Conservation (phyloP, 2,797 vertebrate genomes). For the Trachurus trachurus region DNA sequence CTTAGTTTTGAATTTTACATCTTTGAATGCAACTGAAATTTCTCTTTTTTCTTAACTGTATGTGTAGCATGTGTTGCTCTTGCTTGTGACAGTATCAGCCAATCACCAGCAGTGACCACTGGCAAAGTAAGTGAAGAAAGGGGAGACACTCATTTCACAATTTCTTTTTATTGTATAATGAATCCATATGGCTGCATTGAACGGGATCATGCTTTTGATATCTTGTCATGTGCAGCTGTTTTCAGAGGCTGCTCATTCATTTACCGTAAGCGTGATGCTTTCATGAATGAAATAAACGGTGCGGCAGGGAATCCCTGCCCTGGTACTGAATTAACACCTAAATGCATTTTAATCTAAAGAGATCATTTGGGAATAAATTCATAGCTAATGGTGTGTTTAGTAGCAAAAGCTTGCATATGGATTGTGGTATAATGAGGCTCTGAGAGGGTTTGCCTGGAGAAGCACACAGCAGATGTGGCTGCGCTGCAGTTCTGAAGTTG, state of each 20-base stretch:
- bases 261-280: conserved; percentile 56
- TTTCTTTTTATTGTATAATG: conserved; percentile 64
- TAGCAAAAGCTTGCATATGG: conserved; percentile 44
- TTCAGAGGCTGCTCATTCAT: conserved; percentile 68
- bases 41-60: conserved; percentile 11
- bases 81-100: conserved; percentile 10
- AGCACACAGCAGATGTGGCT: conserved; percentile 8
- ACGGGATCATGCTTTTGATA: conserved; percentile 56
- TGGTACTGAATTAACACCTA: conserved; percentile 57
- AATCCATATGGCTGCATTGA: conserved; percentile 57
- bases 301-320: conserved; percentile 21
- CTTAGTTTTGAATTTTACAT: conserved; percentile 40
- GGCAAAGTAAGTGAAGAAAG: conserved; percentile 1
- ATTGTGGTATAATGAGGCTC: conserved; percentile 43
- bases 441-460: conserved; percentile 12
- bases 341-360: conserved; percentile 65
- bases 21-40: conserved; percentile 32
- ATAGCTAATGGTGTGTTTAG: conserved; percentile 59
- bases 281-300: conserved; percentile 52
- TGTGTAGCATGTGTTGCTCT: conserved; percentile 3
- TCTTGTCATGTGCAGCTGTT: conserved; percentile 53
- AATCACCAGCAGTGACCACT: conserved; percentile 29
- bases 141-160: conserved; percentile 15
- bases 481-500: conserved; percentile 64
- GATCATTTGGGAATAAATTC: conserved; percentile 60